Evolutionary conservation across 2,797 vertebrate genomes (phyloP).

Genomic region (Philypnodon macrostomus): DNA sequence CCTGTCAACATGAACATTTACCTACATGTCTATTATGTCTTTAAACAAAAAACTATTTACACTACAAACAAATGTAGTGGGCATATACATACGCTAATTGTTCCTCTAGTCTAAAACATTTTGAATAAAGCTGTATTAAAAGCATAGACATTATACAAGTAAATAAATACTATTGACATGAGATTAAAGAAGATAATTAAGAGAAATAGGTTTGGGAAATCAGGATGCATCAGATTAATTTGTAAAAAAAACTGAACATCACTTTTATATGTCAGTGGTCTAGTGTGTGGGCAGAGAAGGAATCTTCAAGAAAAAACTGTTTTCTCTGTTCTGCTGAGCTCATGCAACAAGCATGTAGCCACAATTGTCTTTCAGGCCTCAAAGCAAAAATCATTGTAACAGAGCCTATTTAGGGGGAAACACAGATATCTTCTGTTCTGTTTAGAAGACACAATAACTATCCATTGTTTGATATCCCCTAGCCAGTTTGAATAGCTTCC

Average conservation of each 20-base stretch:
- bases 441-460: conserved; percentile 31
- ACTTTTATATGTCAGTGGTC: conserved; percentile 50
- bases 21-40: conserved; percentile 1
- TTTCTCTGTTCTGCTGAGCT: conserved; percentile 72
- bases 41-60: conserved; percentile 22
- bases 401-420: conserved; percentile 39
- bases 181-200: conserved; percentile 56
- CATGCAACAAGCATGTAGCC: conserved; percentile 66
- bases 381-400: conserved; percentile 45
- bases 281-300: conserved; percentile 68
- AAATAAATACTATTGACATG: no score
- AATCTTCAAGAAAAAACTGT: conserved; percentile 73
- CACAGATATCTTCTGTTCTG: conserved; percentile 64
- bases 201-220: no score
- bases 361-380: conserved; percentile 68
- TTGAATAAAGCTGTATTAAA: background rate
- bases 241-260: conserved; percentile 55
- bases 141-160: no score
- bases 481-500: conserved; percentile 10
- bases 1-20: background rate
- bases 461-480: conserved; percentile 34
- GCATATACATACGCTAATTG: background rate
- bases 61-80: conserved; percentile 13
- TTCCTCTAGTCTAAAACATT: no score
- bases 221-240: no score